Evolutionary conservation across 2,113 vertebrate genomes (phyloP).

Genomic region (Pelecanus crispus): DNA sequence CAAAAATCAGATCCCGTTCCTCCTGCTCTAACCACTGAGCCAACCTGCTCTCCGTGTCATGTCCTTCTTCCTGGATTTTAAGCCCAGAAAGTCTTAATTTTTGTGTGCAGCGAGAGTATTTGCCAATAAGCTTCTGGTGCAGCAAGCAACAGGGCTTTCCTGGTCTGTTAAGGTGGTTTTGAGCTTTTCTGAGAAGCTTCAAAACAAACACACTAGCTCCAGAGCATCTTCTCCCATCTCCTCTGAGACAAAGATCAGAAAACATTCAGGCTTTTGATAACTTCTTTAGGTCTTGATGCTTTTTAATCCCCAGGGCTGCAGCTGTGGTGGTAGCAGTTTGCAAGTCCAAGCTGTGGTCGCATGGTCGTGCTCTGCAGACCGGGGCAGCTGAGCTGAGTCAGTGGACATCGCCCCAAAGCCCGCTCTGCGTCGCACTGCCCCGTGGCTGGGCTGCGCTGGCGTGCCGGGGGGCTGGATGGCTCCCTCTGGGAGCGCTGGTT

Average conservation of each 20-base stretch:
- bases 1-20: neutral
- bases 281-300: neutral
- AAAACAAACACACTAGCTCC: neutral
- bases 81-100: neutral
- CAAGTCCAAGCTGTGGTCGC: neutral
- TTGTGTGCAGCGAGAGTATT: neutral
- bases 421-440: rapidly evolving
- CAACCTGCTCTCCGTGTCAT: neutral
- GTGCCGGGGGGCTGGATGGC: neutral
- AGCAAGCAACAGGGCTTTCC: neutral
- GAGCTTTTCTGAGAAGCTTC: neutral
- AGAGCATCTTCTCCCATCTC: neutral
- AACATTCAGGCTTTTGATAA: neutral
- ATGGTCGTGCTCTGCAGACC: neutral
- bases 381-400: neutral
- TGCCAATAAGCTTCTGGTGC: neutral
- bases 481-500: constrained; percentile 18
- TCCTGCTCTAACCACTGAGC: neutral
- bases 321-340: neutral
- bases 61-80: neutral
- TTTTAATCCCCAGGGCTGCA: neutral
- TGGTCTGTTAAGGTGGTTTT: neutral
- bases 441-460: neutral
- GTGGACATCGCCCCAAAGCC: neutral
- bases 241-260: neutral